Percentiles rank a stretch among this genome's conserved stretches.
Conservation (phyloP, 2,888 invertebrate genomes). For the Drosophila fulvimacula region DNA sequence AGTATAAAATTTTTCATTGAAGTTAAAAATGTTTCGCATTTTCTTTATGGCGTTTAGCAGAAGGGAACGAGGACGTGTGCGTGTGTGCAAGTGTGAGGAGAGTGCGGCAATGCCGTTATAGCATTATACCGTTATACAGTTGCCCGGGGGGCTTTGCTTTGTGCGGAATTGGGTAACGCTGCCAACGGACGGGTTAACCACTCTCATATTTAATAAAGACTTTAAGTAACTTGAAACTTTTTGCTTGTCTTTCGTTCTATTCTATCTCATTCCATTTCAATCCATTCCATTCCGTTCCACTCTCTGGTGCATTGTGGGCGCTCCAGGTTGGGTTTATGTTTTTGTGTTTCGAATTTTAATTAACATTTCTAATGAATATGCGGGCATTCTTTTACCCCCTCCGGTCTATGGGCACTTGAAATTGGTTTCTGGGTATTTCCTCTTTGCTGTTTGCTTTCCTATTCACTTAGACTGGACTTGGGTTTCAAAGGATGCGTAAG, state of each 20-base stretch:
- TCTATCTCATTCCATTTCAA: conserved; percentile 18
- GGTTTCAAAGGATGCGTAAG: conserved; percentile 38
- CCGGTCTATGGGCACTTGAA: neutral
- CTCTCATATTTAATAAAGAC: conserved; percentile 74
- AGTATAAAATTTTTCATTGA: conserved; percentile 62
- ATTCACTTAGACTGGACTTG: neutral
- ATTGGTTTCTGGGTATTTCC: conserved; percentile 13
- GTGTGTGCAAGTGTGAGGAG: conserved; percentile 4
- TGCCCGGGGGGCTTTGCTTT: conserved; percentile 28
- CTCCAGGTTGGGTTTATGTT: conserved; percentile 29
- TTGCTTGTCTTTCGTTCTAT: conserved; percentile 63
- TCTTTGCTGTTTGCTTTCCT: conserved; percentile 25
- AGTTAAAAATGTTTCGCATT: conserved; percentile 73
- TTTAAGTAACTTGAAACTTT: conserved; percentile 81
- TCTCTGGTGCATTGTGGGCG: conserved; percentile 16
- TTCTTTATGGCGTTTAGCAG: conserved; percentile 46
- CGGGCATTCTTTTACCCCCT: conserved; percentile 23
- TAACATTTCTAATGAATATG: conserved; percentile 72
- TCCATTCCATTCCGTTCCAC: conserved; percentile 11
- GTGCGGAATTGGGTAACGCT: conserved; percentile 23
- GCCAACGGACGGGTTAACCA: conserved; percentile 72
- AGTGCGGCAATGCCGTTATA: conserved; percentile 20
- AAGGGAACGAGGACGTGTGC: neutral
- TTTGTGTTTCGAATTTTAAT: conserved; percentile 76
- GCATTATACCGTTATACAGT: conserved; percentile 1